phyloP scores from a whole-genome alignment of 2,888 invertebrate species.

The Eudemis profundana region DNA sequence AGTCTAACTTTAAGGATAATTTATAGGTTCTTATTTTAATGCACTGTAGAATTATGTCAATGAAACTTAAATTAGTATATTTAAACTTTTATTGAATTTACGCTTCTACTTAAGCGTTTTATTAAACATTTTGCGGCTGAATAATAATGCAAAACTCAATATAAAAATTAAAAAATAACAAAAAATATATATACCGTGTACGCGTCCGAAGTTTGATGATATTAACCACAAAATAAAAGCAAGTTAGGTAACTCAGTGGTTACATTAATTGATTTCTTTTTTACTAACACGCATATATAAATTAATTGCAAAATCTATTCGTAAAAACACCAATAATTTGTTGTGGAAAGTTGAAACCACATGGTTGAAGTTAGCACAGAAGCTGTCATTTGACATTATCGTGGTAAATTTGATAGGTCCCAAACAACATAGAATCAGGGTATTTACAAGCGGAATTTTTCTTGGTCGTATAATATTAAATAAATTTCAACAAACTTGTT shows the following conservation, averaged over 20 bases:
- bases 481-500: slow-evolving; percentile 16
- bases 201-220: slow-evolving; percentile 25
- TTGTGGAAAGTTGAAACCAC: slow-evolving; percentile 38
- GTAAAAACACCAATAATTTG: slow-evolving; percentile 14
- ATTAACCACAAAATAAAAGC: slow-evolving; percentile 24
- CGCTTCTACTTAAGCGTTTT: too few relatives aligned
- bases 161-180: neutral
- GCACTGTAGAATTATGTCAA: neutral
- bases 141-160: neutral
- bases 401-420: slow-evolving; percentile 20
- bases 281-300: neutral
- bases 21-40: neutral
- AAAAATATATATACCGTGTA: slow-evolving; percentile 17
- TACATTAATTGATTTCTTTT: neutral
- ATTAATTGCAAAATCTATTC: neutral
- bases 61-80: too few relatives aligned
- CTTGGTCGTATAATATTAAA: slow-evolving; percentile 33
- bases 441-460: slow-evolving; percentile 3
- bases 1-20: neutral
- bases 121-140: neutral
- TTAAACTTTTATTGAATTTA: too few relatives aligned
- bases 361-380: slow-evolving; percentile 27
- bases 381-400: slow-evolving; percentile 30
- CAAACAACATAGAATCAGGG: neutral
- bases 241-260: neutral